phyloP scores from a whole-genome alignment of 2,113 vertebrate species.

The Anolis carolinensis region DNA sequence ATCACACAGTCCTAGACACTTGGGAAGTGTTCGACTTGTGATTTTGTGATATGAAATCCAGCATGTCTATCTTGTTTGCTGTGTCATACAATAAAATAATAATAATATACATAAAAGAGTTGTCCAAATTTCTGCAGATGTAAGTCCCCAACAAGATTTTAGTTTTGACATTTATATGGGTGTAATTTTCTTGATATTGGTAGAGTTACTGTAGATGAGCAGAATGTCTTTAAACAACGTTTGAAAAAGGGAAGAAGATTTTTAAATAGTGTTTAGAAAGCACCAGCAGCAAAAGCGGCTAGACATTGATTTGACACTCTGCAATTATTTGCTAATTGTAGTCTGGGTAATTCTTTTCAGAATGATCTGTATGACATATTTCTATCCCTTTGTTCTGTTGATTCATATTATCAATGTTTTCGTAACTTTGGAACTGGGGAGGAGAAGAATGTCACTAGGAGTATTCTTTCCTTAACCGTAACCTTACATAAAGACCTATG shows the following conservation, averaged over 20 bases:
- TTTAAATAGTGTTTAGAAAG: constrained; percentile 40
- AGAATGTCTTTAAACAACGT: constrained; percentile 35
- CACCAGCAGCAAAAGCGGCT: constrained; percentile 30
- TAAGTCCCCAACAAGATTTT: too few species aligned
- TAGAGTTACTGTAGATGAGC: neutral
- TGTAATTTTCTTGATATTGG: neutral
- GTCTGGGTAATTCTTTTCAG: constrained; percentile 40
- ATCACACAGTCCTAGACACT: too few species aligned
- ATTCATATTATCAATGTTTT: constrained; percentile 13
- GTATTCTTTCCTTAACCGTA: too few species aligned
- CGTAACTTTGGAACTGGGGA: neutral
- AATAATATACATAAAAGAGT: too few species aligned
- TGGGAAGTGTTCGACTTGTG: too few species aligned
- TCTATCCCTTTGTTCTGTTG: constrained; percentile 6
- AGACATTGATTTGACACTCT: constrained; percentile 33
- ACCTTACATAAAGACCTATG: too few species aligned
- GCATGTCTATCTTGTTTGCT: too few species aligned
- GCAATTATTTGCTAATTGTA: constrained; percentile 62
- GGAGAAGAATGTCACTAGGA: neutral
- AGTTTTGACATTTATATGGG: neutral
- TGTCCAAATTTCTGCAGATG: too few species aligned
- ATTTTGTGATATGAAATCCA: too few species aligned
- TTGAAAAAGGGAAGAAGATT: constrained; percentile 28
- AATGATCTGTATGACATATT: constrained; percentile 6
- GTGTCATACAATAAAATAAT: too few species aligned